Conservation (phyloP, 1,140 invertebrate species). For the Lasioglossum baleicum region DNA sequence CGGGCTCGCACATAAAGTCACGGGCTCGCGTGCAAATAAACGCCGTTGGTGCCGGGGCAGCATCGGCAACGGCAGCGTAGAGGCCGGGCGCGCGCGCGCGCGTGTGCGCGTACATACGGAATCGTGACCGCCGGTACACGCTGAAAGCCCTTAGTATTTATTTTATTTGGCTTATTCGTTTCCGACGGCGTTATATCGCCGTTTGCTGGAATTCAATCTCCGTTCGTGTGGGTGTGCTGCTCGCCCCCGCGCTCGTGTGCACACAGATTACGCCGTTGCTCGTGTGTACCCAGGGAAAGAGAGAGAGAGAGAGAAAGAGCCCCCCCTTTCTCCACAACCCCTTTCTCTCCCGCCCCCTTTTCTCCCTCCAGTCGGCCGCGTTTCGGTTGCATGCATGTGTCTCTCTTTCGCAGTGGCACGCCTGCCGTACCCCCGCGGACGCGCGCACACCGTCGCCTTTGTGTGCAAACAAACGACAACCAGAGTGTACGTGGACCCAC, state of each 20-base stretch:
- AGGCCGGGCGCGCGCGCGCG: background rate
- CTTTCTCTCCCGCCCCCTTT: background rate
- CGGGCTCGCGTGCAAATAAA: slow-evolving; percentile 39
- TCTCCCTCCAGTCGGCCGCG: slow-evolving; percentile 10
- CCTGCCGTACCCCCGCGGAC: background rate
- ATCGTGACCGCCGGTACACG: slow-evolving; percentile 42
- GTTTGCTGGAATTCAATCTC: slow-evolving; percentile 74
- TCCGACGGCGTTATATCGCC: slow-evolving; percentile 67
- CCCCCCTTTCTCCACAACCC: too few relatives aligned
- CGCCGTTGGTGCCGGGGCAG: background rate
- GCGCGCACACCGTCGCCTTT: slow-evolving; percentile 34
- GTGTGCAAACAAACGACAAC: slow-evolving; percentile 64
- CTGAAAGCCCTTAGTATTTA: slow-evolving; percentile 69
- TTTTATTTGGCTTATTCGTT: slow-evolving; percentile 75
- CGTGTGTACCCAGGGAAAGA: background rate
- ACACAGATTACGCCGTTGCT: background rate
- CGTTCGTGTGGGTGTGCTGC: slow-evolving; percentile 43
- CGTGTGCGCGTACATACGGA: slow-evolving; percentile 19
- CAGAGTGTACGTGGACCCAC: slow-evolving; percentile 25
- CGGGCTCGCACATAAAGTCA: slow-evolving; percentile 38
- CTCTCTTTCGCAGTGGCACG: background rate
- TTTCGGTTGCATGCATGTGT: slow-evolving; percentile 10
- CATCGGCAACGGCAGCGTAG: too few relatives aligned
- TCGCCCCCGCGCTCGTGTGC: slow-evolving; percentile 16
- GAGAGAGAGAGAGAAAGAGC: background rate